Base-by-base conservation (phyloP, 2,888 invertebrate genomes). In the Sphaerophoria taeniata region DNA sequence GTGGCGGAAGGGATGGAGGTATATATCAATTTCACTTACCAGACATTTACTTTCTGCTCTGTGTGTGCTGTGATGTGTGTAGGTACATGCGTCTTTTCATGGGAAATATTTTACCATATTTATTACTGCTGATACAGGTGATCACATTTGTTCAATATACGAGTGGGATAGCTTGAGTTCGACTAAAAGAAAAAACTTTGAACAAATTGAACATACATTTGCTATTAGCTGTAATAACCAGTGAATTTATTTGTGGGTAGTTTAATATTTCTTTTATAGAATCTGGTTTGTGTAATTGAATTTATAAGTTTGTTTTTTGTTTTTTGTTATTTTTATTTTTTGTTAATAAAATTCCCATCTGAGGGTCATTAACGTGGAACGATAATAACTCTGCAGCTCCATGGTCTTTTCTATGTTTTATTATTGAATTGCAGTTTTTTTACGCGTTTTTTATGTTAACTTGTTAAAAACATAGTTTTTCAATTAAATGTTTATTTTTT, bases 211-310 rank as follows among this genome's bases (percentile, higher is more conserved):
- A 67, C 76, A 85, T 51, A 76, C 73, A 70, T 81, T 81, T 70
- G 77, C 81, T 77, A 85, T 81, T 85, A 85, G 81, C 70, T 73
- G 65, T 65, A 84, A 75, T 79, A 75, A 71, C 63, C 63, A 74
- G 34, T 74, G 63, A 83, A 74, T 74, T 74, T 81, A 58, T 47
- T 56, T 71, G 58, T 31, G 34, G 61, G 63, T 45, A 60, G 65
- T 65, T 65, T 49, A 33, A 45, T 34, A 60, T 12, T 53, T 78
- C 45, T 33, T 71, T n/a, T 11, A 61, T 61, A 61, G 24, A 45
- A 47, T 58, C 70, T 70, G 70, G 51, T 73, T 39, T 53, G 45
- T 47, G 33, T 85, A 85, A 85, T 85, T 81, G 81, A 85, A 73
- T 85, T 81, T 85, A 71, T 58, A 53, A 56, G 56, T 70, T 14